A percentile compares a stretch with the other conserved stretches of the same genome.
Conservation (phyloP, 2,797 vertebrate genomes). For the Graptemys geographica region DNA sequence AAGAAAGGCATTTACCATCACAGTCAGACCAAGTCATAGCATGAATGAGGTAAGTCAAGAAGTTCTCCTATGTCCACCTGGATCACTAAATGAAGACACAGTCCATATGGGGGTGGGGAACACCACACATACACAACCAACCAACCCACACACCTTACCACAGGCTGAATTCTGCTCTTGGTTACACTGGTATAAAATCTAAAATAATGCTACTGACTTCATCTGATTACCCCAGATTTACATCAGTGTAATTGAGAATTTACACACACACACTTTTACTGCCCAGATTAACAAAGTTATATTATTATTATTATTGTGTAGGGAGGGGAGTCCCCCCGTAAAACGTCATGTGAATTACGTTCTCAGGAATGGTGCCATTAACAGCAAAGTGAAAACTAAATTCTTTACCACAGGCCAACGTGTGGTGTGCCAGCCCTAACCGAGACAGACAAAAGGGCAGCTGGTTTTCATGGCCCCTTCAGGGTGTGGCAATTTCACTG, state of each 20-base stretch:
- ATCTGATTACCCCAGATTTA: rapidly evolving
- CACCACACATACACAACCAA: not conserved
- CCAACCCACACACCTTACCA: not conserved
- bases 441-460: rapidly evolving
- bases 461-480: not conserved
- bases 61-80: not conserved
- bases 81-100: not conserved
- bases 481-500: not conserved
- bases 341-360: not conserved
- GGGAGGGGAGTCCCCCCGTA: rapidly evolving
- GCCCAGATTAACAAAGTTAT: not conserved
- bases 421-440: not conserved
- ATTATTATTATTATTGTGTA: rapidly evolving
- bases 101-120: rapidly evolving
- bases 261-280: rapidly evolving
- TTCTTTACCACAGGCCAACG: not conserved
- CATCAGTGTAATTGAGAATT: not conserved
- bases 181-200: not conserved
- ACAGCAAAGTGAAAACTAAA: not conserved
- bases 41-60: not conserved
- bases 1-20: slow-evolving; percentile 67
- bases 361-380: not conserved
- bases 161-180: rapidly evolving
- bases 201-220: rapidly evolving
- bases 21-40: not conserved